A percentile compares a stretch with the other conserved stretches of the same genome.
Conservation (phyloP, 2,113 vertebrate genomes). For the Pachycephala philippinensis region DNA sequence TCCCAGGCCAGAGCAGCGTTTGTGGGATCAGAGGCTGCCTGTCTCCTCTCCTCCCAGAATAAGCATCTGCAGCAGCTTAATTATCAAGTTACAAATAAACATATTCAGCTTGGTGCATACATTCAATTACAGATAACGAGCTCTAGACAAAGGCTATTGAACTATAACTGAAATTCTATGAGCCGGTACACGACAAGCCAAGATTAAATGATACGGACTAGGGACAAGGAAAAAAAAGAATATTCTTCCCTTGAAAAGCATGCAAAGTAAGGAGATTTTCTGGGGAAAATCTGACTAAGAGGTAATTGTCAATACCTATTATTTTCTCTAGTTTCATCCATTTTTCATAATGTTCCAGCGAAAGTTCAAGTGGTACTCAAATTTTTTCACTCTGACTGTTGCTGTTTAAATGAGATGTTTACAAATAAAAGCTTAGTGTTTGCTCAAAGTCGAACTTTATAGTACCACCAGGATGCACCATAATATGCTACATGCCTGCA, state of each 20-base stretch:
- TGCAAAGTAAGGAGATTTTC: conserved; percentile 1
- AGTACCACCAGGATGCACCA: neutral
- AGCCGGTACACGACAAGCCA: conserved; percentile 9
- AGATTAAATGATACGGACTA: conserved; percentile 1
- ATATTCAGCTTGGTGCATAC: conserved; percentile 54
- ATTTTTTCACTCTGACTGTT: neutral
- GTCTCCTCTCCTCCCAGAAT: neutral
- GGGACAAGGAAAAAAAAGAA: neutral
- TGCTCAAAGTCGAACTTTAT: neutral
- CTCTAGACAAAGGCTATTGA: conserved; percentile 58
- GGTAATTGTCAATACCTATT: neutral
- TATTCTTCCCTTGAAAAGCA: neutral
- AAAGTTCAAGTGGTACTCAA: conserved; percentile 25
- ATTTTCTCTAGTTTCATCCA: neutral
- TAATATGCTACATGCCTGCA: neutral
- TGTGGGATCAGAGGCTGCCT: neutral
- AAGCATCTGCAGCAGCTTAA: conserved; percentile 38
- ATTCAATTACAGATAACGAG: conserved; percentile 60
- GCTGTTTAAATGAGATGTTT: neutral
- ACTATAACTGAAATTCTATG: conserved; percentile 13
- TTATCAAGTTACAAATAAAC: conserved; percentile 60
- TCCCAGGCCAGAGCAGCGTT: neutral
- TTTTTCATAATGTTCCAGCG: neutral
- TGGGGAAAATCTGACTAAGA: neutral
- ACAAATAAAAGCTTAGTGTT: conserved; percentile 8